Evolutionary conservation across 2,888 invertebrate genomes (phyloP), one percentile per base, ranked within the genome.

Genomic region (Drosophila pegasa): DNA sequence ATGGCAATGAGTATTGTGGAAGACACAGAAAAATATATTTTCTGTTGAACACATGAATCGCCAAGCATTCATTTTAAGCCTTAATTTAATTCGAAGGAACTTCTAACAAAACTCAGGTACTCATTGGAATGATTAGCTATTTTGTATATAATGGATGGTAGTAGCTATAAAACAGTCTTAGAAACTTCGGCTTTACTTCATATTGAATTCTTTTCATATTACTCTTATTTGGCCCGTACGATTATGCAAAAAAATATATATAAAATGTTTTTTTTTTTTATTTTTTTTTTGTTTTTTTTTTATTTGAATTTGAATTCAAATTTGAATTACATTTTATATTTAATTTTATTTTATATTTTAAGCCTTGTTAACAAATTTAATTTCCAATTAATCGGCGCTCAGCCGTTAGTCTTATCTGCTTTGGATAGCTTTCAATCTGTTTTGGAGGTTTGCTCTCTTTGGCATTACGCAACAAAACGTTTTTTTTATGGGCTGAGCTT

Each of bases 401-500:
- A 14, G 3, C 50, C 10, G 10, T 33, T 4, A 5, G 22, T 2
- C 2, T 33, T n/a, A 50, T 35, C 50, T 48, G 9, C 8, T 8
- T 9, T 12, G 20, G 9, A 20, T 5, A 20, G 33, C 31, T 50
- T 35, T 35, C 35, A 50, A 35, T 50, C 22, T 18, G 25, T 10
- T 38, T 16, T 37, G n/a, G 5, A 12, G 8, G 8, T 55, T 31
- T 33, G 43, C 45, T 16, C 14, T 33, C 9, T 33, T 66, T 61
- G 8, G 14, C 5, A 40, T 66, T 71, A 48, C 20, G 41, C 51
- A 76, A 71, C 41, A 56, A 29, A 37, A 14, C 25, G n/a, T 10
- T 71, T 58, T 10, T 71, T 58, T 58, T 31, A 58, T 58, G 18
- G 25, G 47, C 29, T 18, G 41, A 25, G 2, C 25, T 70, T 47